Evolutionary conservation across 2,113 vertebrate genomes (phyloP).

Genomic region (Anolis sagrei): DNA sequence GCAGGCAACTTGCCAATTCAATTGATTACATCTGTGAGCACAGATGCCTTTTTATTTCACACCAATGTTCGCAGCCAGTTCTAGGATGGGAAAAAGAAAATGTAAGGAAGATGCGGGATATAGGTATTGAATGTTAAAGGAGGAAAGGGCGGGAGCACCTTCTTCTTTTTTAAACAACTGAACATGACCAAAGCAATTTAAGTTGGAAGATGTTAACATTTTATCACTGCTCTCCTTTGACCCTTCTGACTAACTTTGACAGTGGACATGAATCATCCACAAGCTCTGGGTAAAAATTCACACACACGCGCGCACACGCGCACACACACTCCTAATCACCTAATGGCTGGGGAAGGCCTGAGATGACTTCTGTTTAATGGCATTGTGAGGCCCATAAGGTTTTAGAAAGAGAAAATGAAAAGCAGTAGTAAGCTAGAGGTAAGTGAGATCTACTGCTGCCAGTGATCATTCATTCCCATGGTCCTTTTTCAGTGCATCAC

Average conservation of each 20-base stretch:
- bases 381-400: background rate
- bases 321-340: background rate
- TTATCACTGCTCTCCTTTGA: conserved; percentile 7
- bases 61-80: conserved; percentile 78
- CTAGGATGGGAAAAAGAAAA: conserved; percentile 20
- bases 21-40: conserved; percentile 78
- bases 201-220: conserved; percentile 18
- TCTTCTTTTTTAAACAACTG: background rate
- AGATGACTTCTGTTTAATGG: conserved; percentile 16
- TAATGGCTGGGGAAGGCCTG: background rate
- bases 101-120: conserved; percentile 68
- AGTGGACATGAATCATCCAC: conserved; percentile 16
- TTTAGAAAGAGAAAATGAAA: background rate
- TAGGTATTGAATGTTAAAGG: conserved; percentile 53
- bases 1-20: conserved; percentile 75
- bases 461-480: background rate
- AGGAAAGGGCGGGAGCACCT: background rate
- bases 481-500: background rate
- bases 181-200: conserved; percentile 21
- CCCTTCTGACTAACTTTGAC: conserved; percentile 23
- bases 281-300: background rate
- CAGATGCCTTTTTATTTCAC: conserved; percentile 80
- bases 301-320: too few relatives aligned
- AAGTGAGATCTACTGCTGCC: background rate
- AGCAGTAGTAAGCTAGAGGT: background rate